A percentile compares a stretch with the other conserved stretches of the same genome.
Evolutionary conservation across 2,888 invertebrate species (phyloP).

Genomic region (Chorisops tibialis): DNA sequence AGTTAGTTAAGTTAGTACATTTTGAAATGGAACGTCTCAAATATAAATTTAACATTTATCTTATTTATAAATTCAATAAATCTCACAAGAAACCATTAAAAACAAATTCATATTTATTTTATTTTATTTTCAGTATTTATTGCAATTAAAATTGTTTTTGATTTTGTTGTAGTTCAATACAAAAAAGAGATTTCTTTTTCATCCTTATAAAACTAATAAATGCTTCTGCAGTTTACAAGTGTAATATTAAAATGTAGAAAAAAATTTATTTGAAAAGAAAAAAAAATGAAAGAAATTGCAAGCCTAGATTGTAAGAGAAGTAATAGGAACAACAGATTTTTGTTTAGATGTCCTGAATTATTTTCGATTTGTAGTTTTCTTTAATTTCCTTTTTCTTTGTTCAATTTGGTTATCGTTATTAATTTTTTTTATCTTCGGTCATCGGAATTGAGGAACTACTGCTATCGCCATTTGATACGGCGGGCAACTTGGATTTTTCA

Average conservation of each 20-base stretch:
- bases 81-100: no score
- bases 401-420: not conserved
- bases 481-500: constrained; percentile 16
- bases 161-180: not conserved
- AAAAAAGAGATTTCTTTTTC: no score
- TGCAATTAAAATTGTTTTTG: constrained; percentile 4
- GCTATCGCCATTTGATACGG: constrained; percentile 3
- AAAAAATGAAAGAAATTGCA: not conserved
- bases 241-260: not conserved
- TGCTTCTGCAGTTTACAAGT: not conserved
- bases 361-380: constrained; percentile 3
- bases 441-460: not conserved
- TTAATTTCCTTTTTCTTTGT: not conserved
- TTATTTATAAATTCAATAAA: no score
- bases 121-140: constrained; percentile 8
- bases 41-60: no score
- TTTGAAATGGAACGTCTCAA: no score
- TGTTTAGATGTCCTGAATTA: not conserved
- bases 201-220: constrained; percentile 11
- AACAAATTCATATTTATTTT: no score
- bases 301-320: not conserved
- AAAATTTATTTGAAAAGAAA: not conserved
- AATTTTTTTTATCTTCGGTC: constrained; percentile 6
- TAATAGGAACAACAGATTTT: constrained; percentile 1
- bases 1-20: no score